Base-by-base conservation (phyloP, 2,113 vertebrate species). In the Eidolon helvum region DNA sequence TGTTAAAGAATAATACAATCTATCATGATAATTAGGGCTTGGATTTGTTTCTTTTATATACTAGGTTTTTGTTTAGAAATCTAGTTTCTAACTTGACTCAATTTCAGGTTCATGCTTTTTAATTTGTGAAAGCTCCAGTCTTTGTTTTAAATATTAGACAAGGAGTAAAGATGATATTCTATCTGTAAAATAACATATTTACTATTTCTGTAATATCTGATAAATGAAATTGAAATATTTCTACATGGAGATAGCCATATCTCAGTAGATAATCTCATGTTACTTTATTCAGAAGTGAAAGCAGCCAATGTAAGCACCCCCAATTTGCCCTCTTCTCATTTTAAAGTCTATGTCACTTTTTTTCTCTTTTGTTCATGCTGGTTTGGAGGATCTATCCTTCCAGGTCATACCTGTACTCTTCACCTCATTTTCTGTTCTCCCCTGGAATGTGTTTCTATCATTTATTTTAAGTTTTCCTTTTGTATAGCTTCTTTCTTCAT, bases 231-330 rank as follows among this genome's bases (percentile, higher is more conserved):
- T 45, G 26, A 65, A 79, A 50, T 57, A 69, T 68, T 71, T 78
- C 21, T 50, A 4, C 33, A n/a, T 15, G n/a, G 16, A 91, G 40
- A 5, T 28, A 66, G 22, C 18, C 12, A 26, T 43, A 22, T 22
- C 1, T 69, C 19, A 33, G 4, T 24, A 65, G 43, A 22, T 79
- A 15, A 79, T n/a, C 6, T 96, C 5, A 94, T 57, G n/a, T 33
- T 71, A 59, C 24, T 91, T 93, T 63, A 45, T 63, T 92, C 77
- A 50, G 33, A 88, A 93, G 61, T 78, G 45, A 79, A 74, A 96
- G 15, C 35, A 79, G 11, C 14, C 40, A 33, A 5, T 35, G 5
- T 9, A 79, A 53, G 6, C 2, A 33, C n/a, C 0, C 4, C 72
- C 22, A 5, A 16, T 30, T 28, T 48, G 12, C 2, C 3, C 9